Evolutionary conservation across 2,113 vertebrate species (phyloP), one percentile per base, ranked within the genome.

Genomic region (Gnathonemus longibarbis): DNA sequence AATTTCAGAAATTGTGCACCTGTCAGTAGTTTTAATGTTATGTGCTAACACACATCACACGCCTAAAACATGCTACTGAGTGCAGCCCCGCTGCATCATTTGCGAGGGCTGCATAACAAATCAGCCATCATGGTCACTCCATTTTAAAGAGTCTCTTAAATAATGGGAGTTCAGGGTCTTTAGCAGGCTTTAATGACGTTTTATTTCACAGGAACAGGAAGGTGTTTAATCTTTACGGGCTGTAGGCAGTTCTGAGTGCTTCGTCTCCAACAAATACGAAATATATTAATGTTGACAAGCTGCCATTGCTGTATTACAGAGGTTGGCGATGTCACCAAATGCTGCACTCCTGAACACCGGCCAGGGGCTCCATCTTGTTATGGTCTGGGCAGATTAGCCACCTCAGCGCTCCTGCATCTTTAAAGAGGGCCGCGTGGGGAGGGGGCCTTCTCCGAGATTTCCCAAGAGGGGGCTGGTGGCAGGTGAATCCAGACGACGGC

Each of bases 361-460:
- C 90, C 92, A 93, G 89, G 3, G 31, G 94, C 96, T 95, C 95
- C 95, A 95, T 97, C 96, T 94, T 92, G 93, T 93, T 94, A 53
- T 95, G 94, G 94, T 96, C 96, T 91, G 93, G 95, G 24, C 89
- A 95, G 91, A 92, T 97, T 96, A 95, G 83, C 0, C 87, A 93
- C 94, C 94, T 94, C 93, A 70, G 92, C 46, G 91, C 93, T 85
- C 91, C 95, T 96, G 95, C 96, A 95, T 95, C 95, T 95, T 95
- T 92, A 94, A 94, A 93, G 93, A 87, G 91, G 92, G 88, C 92
- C 91, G 94, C 92, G 92, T 93, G 92, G 91, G 91, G 89, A 93
- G 95, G 45, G 91, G 93, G 92, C 95, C 93, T 85, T 93, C 94
- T 93, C 91, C 88, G 91, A 97, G 96, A 96, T 97, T 97, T 97